phyloP scores from a whole-genome alignment of 64 coral and sea anemone species.

The Dendronephthya gigantea region DNA sequence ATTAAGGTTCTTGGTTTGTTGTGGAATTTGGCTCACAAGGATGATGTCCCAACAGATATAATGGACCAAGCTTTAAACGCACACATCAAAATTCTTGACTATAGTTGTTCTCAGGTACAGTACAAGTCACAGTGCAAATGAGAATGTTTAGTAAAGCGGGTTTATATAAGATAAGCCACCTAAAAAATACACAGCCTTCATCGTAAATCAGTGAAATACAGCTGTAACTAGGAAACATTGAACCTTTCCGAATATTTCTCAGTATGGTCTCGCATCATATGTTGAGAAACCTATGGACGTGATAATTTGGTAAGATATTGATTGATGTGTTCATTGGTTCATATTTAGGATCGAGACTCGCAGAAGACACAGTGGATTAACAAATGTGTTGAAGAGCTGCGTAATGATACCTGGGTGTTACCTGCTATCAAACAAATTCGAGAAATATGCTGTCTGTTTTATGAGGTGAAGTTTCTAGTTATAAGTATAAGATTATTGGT shows the following conservation, averaged over 20 bases:
- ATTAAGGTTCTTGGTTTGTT: conserved; percentile 79
- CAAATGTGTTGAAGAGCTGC: conserved; percentile 89
- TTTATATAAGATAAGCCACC: too few species aligned
- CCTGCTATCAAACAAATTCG: conserved; percentile 95
- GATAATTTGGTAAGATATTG: too few species aligned
- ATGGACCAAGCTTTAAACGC: conserved; percentile 92
- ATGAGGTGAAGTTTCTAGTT: conserved; percentile 49
- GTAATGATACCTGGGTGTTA: conserved; percentile 96
- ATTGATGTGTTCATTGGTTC: neutral
- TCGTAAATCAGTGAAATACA: too few species aligned
- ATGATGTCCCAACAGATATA: conserved; percentile 96
- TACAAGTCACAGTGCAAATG: neutral
- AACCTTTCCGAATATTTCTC: too few species aligned
- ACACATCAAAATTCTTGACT: conserved; percentile 97
- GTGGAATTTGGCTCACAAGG: conserved; percentile 92
- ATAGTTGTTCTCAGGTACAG: conserved; percentile 96
- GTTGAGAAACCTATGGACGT: too few species aligned
- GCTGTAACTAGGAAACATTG: too few species aligned
- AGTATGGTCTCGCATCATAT: too few species aligned
- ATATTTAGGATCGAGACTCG: conserved; percentile 76
- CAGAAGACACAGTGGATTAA: conserved; percentile 99
- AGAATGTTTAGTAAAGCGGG: too few species aligned
- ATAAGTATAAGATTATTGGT: too few species aligned
- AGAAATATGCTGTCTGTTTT: conserved; percentile 96
- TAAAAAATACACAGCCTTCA: too few species aligned